Base-by-base conservation (phyloP, 2,888 invertebrate species). In the Petrolisthes manimaculis region DNA sequence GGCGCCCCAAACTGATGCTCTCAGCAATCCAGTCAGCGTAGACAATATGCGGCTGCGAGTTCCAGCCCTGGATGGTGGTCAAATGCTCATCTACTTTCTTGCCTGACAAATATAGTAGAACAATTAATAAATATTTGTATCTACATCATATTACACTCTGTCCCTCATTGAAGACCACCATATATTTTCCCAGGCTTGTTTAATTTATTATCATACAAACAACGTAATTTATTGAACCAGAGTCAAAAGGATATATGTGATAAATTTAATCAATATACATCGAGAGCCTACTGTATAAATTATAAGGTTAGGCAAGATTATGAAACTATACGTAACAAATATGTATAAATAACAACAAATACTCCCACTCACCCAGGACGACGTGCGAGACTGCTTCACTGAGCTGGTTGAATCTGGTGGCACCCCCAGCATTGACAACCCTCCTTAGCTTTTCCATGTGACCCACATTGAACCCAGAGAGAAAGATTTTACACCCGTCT, bases 311-410 rank as follows among this genome's bases (percentile, higher is more conserved):
- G 37, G 37, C 37, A 37, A 37, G 37, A 37, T 37, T 37, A 37
- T 37, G 37, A 37, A 37, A 37, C 37, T 37, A 2, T 37, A 37
- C 37, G 37, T 37, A 37, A 37, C 37, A 37, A 37, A 37, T 37
- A 2, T 37, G 37, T 37, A 37, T 37, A 37, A 37, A 37, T 37
- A 37, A 37, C 37, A 37, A 37, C 0, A 37, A 1, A 37, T 37
- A 37, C 14, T 61, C 24, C 67, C 18, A n/a, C 90, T 67, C 53
- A 89, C 91, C 91, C 71, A 91, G 94, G 67, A 97, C 95, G 3
- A 96, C 95, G 93, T 98, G 98, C 0, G 97, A 96, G 3, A 97
- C 94, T 89, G 96, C 95, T 90, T 96, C 96, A 91, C 95, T 95
- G 74, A 97, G 94, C 84, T 95, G 95, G 92, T 96, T 96, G 92